Percentiles rank a stretch among this genome's conserved stretches.
phyloP scores from a whole-genome alignment of 1,140 invertebrate species.

The Bombyx mori region ASM3026992v2 NC_085112.1:12218501-12219000 shows the following conservation, averaged over 20 bases:
- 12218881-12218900: too few relatives aligned
- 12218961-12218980: too few relatives aligned
- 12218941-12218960: too few relatives aligned
- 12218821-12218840: too few relatives aligned
- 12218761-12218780: too few relatives aligned
- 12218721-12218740: background rate
- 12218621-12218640: constrained; percentile 14
- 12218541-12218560: constrained; percentile 30
- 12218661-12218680: constrained; percentile 11
- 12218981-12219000: too few relatives aligned
- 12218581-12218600: constrained; percentile 28
- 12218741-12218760: background rate
- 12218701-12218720: background rate
- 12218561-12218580: constrained; percentile 22
- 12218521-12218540: constrained; percentile 14
- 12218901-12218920: too few relatives aligned
- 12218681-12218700: constrained; percentile 3
- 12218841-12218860: too few relatives aligned
- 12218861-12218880: too few relatives aligned
- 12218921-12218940: too few relatives aligned
- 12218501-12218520: constrained; percentile 5
- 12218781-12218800: too few relatives aligned
- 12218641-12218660: constrained; percentile 26
- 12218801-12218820: too few relatives aligned
- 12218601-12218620: constrained; percentile 14